Conservation (phyloP, 1,140 invertebrate genomes). For the Rhagoletis zephyria region DNA sequence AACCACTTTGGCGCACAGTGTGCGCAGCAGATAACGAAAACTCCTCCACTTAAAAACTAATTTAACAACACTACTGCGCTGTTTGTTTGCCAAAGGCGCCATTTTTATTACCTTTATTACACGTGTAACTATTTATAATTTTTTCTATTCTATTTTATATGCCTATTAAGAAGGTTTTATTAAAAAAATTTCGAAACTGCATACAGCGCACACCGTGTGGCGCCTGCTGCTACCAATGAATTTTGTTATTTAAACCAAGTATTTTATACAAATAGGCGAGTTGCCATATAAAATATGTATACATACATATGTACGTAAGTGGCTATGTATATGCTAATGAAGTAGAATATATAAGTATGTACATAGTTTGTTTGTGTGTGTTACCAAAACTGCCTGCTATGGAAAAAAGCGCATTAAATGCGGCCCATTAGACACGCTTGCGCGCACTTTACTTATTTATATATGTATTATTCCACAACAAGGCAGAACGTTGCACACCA, state of each 20-base stretch:
- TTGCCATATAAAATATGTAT: background rate
- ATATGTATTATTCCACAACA: background rate
- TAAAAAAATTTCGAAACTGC: too few relatives aligned
- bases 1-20: background rate
- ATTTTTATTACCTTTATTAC: too few relatives aligned
- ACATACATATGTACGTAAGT: background rate
- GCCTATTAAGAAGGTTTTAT: too few relatives aligned
- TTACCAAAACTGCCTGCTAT: background rate
- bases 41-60: too few relatives aligned
- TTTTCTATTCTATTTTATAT: too few relatives aligned
- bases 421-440: constrained; percentile 28
- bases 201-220: background rate
- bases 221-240: constrained; percentile 3
- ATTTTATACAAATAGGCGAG: background rate
- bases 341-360: background rate
- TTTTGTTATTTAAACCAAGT: background rate
- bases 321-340: background rate
- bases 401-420: background rate
- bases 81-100: too few relatives aligned
- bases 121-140: too few relatives aligned
- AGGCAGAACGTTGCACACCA: background rate
- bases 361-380: background rate
- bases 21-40: background rate
- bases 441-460: constrained; percentile 26
- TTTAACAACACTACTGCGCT: too few relatives aligned